Conservation (phyloP, 1,140 invertebrate species). For the Atta texana region DNA sequence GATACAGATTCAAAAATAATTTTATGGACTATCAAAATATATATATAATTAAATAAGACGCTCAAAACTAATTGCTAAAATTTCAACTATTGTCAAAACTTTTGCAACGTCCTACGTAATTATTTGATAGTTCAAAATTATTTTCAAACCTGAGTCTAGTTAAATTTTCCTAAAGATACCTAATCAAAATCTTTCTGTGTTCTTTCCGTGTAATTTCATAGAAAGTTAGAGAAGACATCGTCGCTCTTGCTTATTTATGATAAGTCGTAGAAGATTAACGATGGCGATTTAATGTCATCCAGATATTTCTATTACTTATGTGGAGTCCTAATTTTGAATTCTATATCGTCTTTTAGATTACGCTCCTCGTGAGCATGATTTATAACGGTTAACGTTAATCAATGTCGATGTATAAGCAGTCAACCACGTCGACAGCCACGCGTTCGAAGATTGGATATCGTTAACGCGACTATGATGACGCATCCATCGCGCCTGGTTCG, state of each 20-base stretch:
- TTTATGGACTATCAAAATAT: no score
- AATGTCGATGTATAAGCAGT: conserved; percentile 21
- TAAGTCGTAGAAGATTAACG: conserved; percentile 34
- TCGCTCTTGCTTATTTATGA: not conserved
- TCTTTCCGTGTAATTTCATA: no score
- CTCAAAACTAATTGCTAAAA: no score
- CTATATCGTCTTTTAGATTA: conserved; percentile 26
- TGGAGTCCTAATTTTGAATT: conserved; percentile 14
- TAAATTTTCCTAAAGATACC: no score
- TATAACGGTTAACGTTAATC: conserved; percentile 47
- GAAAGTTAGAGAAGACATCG: not conserved
- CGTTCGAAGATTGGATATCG: conserved; percentile 43
- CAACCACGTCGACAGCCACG: conserved; percentile 12
- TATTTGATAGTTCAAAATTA: no score
- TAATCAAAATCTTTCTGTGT: no score
- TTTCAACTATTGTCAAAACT: no score
- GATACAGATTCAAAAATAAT: no score
- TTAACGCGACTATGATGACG: conserved; percentile 48
- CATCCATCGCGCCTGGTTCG: conserved; percentile 14
- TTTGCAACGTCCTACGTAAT: no score
- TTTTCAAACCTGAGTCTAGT: no score
- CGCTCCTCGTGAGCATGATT: conserved; percentile 30
- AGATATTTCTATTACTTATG: conserved; percentile 4
- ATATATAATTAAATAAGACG: no score
- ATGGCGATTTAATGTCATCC: conserved; percentile 11